Conservation (phyloP, 2,888 invertebrate genomes). For the Antheraea assamensis region DNA sequence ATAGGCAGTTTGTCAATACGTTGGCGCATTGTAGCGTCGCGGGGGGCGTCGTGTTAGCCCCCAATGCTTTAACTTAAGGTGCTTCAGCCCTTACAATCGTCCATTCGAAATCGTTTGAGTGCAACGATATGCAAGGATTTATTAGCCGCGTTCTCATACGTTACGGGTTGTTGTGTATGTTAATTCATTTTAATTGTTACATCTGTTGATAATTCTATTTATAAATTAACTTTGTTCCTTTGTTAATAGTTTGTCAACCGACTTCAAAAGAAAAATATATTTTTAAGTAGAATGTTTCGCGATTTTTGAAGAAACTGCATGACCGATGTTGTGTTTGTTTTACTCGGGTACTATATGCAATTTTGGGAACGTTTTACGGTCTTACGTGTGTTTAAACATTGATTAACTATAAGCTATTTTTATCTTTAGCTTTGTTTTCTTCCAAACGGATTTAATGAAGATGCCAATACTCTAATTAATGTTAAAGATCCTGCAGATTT, state of each 20-base stretch:
- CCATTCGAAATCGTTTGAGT: conserved; percentile 67
- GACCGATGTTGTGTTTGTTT: too few species aligned
- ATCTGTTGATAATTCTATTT: conserved; percentile 1
- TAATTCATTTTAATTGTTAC: conserved; percentile 5
- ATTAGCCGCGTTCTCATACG: conserved; percentile 70
- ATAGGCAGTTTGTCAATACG: conserved; percentile 80
- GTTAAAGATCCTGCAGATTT: too few species aligned
- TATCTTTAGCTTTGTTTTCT: too few species aligned
- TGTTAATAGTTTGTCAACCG: background rate
- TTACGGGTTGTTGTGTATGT: conserved; percentile 22
- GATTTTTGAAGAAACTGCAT: too few species aligned
- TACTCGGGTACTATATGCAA: too few species aligned
- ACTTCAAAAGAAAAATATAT: too few species aligned
- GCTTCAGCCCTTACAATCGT: conserved; percentile 51
- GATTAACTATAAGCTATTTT: too few species aligned
- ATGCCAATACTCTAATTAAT: too few species aligned
- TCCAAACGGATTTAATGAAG: too few species aligned
- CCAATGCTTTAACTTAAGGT: conserved; percentile 55
- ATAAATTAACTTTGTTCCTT: background rate
- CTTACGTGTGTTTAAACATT: too few species aligned
- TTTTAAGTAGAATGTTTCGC: too few species aligned
- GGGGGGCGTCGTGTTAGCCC: conserved; percentile 60
- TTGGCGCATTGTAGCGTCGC: conserved; percentile 49
- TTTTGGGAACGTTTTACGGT: too few species aligned
- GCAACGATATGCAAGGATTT: conserved; percentile 79